Conservation (phyloP, 2,797 vertebrate species). For the Otolemur crassicaudatus region DNA sequence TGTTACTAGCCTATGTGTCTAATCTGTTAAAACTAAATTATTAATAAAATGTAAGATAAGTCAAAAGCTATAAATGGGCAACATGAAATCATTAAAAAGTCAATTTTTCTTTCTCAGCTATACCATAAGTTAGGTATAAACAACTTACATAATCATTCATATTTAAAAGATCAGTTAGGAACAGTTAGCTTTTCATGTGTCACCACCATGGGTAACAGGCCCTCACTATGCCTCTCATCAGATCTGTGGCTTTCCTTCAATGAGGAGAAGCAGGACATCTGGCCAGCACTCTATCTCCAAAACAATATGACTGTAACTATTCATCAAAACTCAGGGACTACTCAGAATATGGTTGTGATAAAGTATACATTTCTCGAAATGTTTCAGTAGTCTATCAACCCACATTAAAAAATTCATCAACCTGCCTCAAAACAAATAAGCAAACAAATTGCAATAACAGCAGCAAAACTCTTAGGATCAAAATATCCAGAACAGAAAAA, state of each 20-base stretch:
- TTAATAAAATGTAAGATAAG: neutral
- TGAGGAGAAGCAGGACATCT: neutral
- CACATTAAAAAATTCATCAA: neutral
- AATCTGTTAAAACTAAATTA: neutral
- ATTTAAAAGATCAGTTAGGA: neutral
- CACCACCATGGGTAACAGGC: fast-evolving
- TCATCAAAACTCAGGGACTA: neutral
- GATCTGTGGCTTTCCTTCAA: neutral
- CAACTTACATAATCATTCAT: neutral
- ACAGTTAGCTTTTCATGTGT: neutral
- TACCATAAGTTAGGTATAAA: neutral
- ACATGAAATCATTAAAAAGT: conserved; percentile 9
- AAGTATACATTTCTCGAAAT: neutral
- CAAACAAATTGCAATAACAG: neutral
- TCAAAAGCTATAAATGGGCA: neutral
- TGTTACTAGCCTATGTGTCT: neutral
- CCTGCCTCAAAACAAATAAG: neutral
- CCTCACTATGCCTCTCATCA: neutral
- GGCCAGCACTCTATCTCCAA: neutral
- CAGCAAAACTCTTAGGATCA: neutral
- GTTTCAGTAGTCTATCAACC: neutral
- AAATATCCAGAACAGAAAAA: neutral
- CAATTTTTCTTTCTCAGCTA: neutral
- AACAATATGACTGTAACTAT: neutral
- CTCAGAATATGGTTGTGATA: neutral